Conservation (phyloP, 2,113 vertebrate species). For the Ictidomys tridecemlineatus region DNA sequence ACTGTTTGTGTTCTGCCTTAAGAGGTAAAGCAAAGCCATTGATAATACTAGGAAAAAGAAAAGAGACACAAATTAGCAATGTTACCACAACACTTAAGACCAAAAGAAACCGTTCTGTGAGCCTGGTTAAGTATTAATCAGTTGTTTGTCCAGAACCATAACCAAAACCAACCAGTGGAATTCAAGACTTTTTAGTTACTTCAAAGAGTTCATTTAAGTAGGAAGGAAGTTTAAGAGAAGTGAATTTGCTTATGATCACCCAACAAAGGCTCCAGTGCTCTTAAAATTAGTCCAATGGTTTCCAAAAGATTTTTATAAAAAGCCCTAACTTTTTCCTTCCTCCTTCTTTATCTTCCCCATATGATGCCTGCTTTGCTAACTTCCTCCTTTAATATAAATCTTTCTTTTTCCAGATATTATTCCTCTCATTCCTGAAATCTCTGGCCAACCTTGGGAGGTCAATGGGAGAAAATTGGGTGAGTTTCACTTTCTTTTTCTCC, state of each 20-base stretch:
- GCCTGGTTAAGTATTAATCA: background rate
- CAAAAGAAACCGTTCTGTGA: background rate
- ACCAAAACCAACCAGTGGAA: background rate
- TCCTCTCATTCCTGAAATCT: background rate
- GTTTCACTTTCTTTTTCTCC: background rate
- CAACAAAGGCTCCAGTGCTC: background rate
- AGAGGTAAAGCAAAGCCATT: slow-evolving; percentile 99
- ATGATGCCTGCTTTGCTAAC: background rate
- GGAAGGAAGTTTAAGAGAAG: slow-evolving; percentile 18
- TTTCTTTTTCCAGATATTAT: background rate
- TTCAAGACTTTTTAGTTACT: slow-evolving; percentile 6
- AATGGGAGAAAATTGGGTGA: background rate
- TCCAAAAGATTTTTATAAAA: background rate
- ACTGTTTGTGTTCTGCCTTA: slow-evolving; percentile 99
- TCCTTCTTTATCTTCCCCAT: background rate
- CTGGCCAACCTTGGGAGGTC: background rate
- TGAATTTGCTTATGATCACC: background rate
- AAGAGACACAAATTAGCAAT: slow-evolving; percentile 79
- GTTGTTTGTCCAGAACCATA: background rate
- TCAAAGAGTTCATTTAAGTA: background rate
- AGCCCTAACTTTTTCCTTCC: background rate
- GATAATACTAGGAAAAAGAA: slow-evolving; percentile 95
- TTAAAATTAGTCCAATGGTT: background rate
- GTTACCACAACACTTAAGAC: slow-evolving; percentile 52
- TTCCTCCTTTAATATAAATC: background rate